phyloP scores from a whole-genome alignment of 2,797 vertebrate genomes.

The Mormyrops attenuatus region DNA sequence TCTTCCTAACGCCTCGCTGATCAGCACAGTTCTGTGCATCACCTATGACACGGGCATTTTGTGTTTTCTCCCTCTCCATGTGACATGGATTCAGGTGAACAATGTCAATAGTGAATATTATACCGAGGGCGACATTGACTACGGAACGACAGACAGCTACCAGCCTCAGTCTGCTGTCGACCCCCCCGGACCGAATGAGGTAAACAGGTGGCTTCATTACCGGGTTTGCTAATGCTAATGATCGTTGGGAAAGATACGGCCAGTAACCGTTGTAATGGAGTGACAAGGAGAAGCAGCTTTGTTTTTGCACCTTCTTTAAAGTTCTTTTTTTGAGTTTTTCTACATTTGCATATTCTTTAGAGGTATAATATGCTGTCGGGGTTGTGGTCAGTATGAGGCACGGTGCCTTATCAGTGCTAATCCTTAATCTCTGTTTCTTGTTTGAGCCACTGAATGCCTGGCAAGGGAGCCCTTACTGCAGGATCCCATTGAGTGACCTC shows the following conservation, averaged over 20 bases:
- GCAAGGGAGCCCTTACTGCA: constrained; percentile 27
- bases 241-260: constrained; percentile 33
- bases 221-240: constrained; percentile 30
- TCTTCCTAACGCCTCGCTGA: neutral
- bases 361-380: neutral
- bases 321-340: neutral
- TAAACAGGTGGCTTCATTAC: constrained; percentile 55
- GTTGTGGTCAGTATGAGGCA: neutral
- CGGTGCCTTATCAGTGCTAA: neutral
- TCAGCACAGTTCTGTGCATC: neutral
- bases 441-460: neutral
- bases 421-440: neutral
- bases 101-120: constrained; percentile 83
- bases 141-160: constrained; percentile 73
- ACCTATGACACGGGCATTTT: neutral
- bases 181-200: constrained; percentile 79
- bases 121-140: constrained; percentile 72
- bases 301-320: neutral
- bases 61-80: constrained; percentile 59
- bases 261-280: constrained; percentile 37
- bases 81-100: constrained; percentile 72
- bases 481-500: neutral
- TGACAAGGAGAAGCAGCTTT: neutral
- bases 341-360: constrained; percentile 15
- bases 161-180: constrained; percentile 74